Percentiles rank a stretch among this genome's conserved stretches.
Evolutionary conservation across 1,140 invertebrate species (phyloP).

Genomic region (Sycophaga agraensis): DNA sequence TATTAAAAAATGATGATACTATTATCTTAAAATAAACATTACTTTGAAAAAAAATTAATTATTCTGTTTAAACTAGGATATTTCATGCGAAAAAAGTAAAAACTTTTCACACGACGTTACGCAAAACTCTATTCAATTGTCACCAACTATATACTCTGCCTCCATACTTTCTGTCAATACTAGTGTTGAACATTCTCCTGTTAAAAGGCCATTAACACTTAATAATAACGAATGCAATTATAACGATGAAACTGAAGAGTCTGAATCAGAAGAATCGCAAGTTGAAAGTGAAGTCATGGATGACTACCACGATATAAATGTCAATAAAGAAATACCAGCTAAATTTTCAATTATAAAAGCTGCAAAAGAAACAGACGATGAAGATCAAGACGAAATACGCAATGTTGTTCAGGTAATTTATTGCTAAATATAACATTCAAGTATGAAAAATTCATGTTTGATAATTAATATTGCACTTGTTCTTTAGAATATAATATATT

Average conservation of each 20-base stretch:
- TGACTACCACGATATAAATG: neutral
- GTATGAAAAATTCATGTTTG: too few relatives aligned
- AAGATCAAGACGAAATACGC: neutral
- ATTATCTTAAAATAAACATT: neutral
- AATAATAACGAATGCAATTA: neutral
- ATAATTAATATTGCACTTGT: too few relatives aligned
- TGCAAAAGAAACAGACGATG: slow-evolving; percentile 4
- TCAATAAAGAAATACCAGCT: neutral
- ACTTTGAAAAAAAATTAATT: neutral
- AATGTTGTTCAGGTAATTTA: neutral
- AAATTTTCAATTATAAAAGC: neutral
- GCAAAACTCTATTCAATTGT: neutral
- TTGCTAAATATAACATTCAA: too few relatives aligned
- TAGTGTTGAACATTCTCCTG: slow-evolving; percentile 18
- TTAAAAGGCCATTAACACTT: neutral
- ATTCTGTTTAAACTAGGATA: neutral
- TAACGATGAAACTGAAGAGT: slow-evolving; percentile 11
- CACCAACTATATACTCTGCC: slow-evolving; percentile 6
- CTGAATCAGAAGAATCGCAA: slow-evolving; percentile 11
- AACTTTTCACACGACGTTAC: neutral
- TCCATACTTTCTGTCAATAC: slow-evolving; percentile 25
- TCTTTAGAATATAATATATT: neutral
- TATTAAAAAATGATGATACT: neutral
- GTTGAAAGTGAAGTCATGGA: slow-evolving; percentile 5
- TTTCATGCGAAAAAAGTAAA: neutral